Base-by-base conservation (phyloP, 2,113 vertebrate species). In the Cynocephalus volans region DNA sequence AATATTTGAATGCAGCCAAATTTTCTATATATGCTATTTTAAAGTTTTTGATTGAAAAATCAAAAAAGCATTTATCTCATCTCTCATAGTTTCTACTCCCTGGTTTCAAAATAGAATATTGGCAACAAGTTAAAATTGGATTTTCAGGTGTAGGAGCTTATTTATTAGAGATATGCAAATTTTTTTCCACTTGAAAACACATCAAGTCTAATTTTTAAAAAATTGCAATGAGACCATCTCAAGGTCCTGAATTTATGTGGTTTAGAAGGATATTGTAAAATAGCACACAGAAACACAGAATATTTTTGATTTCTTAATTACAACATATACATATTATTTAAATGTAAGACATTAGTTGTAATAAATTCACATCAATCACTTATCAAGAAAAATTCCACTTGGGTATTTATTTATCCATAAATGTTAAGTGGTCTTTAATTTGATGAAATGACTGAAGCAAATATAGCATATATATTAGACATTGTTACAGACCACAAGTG, bases 331-430 rank as follows among this genome's bases (percentile, higher is more conserved):
- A 56, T 6, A 18, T 3, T 91, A 75, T 85, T 48, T 33, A 88
- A 41, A 60, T 87, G 21, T 95, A 1, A 56, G 19, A 67, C 60
- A 23, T 31, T 90, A 72, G 26, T 76, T 96, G 10, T 82, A 48
- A 52, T 33, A 24, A 18, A 77, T 79, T 75, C 62, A 1, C 13
- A 87, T 88, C 7, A 21, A 36, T 67, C 17, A 65, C 15, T 33
- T 48, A 70, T 87, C 17, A 95, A 90, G 36, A 80, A 7, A 72
- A 94, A 88, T 84, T 80, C 90, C 5, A 36, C 3, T 75, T 48
- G 2, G 1, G 0, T 54, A 56, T 73, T 73, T 54, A 60, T 76
- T 50, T 21, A 67, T 54, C 48, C 8, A 67, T 67, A 65, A 92
- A 93, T 76, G 8, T 56, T 50, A 60, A 69, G 48, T 36, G 81